phyloP scores from a whole-genome alignment of 1,140 invertebrate genomes.

The Pseudomyrmex concolor region DNA sequence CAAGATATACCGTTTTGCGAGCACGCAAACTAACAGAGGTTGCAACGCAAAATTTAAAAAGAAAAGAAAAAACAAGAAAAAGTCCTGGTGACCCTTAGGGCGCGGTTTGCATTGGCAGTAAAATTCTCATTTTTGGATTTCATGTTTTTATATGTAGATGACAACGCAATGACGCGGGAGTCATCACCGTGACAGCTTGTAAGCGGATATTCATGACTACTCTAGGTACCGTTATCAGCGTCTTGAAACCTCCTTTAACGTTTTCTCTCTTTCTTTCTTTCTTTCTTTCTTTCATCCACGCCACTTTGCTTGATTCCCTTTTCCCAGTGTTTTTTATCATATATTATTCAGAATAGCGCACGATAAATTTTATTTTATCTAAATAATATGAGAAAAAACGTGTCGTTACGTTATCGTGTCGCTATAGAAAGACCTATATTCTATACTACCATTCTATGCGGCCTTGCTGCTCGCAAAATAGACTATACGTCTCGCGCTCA shows the following conservation, averaged over 20 bases:
- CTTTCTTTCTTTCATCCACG: background rate
- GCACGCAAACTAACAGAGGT: too few relatives aligned
- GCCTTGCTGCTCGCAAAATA: conserved; percentile 59
- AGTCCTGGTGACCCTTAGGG: too few relatives aligned
- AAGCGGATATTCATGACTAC: conserved; percentile 83
- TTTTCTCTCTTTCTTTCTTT: conserved; percentile 11
- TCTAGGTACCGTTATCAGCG: conserved; percentile 80
- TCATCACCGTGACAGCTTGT: conserved; percentile 79
- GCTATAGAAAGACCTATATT: conserved; percentile 39
- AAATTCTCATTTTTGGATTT: conserved; percentile 44
- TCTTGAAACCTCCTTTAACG: conserved; percentile 57
- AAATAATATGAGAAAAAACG: background rate
- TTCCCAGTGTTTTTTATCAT: conserved; percentile 6
- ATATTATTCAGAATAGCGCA: conserved; percentile 62
- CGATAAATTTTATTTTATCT: conserved; percentile 35
- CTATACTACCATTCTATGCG: conserved; percentile 45
- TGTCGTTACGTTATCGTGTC: conserved; percentile 38
- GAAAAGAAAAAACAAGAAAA: background rate
- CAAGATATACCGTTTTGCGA: conserved; percentile 23
- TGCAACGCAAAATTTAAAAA: background rate
- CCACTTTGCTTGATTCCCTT: background rate
- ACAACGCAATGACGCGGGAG: conserved; percentile 78
- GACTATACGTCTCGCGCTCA: background rate
- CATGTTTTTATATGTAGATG: conserved; percentile 69
- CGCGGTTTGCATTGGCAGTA: conserved; percentile 13